phyloP scores from a whole-genome alignment of 1,140 invertebrate genomes.

The Limonius californicus region DNA sequence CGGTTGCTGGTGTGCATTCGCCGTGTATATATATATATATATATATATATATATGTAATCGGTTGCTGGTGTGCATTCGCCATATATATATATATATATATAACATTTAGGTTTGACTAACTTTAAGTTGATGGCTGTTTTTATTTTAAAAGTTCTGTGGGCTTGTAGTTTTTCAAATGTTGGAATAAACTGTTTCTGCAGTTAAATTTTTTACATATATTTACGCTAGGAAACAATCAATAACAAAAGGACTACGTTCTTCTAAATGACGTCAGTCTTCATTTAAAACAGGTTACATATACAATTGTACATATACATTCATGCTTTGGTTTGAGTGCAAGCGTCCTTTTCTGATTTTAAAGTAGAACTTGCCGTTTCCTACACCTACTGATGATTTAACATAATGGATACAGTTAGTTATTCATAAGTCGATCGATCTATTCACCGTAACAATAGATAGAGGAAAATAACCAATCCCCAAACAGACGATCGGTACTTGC shows the following conservation, averaged over 20 bases:
- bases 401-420: slow-evolving; percentile 24
- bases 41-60: too few species aligned
- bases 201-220: neutral
- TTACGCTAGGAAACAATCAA: neutral
- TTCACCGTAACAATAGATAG: slow-evolving; percentile 34
- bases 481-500: slow-evolving; percentile 16
- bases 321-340: slow-evolving; percentile 31
- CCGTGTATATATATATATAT: too few species aligned
- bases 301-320: slow-evolving; percentile 42
- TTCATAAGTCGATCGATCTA: slow-evolving; percentile 4
- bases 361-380: slow-evolving; percentile 29
- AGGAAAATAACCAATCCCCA: slow-evolving; percentile 25
- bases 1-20: too few species aligned
- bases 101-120: too few species aligned
- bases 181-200: neutral
- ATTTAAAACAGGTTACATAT: slow-evolving; percentile 43
- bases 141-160: too few species aligned
- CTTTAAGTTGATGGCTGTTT: too few species aligned
- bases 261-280: slow-evolving; percentile 39
- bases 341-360: slow-evolving; percentile 24
- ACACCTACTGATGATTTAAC: slow-evolving; percentile 20
- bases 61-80: too few species aligned
- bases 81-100: too few species aligned
- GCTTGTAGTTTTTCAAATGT: too few species aligned
- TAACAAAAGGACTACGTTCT: neutral